Base-by-base conservation (phyloP, 2,888 invertebrate species). In the Napeogenes inachia region DNA sequence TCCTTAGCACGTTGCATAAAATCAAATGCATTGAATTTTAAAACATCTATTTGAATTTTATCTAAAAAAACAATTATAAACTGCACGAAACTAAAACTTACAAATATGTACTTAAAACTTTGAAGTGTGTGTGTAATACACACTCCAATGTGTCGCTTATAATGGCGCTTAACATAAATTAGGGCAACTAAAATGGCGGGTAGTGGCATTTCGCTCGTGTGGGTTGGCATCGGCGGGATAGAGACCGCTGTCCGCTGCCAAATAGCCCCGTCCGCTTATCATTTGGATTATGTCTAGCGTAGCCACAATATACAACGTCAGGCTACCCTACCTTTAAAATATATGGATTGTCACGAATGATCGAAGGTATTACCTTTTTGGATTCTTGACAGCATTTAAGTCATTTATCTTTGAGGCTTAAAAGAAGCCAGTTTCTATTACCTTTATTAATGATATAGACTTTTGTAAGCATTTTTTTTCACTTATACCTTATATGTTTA, bases 181-280 rank as follows among this genome's bases (percentile, higher is more conserved):
- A 83, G 79, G 78, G 71, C 75, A 77, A 80, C 79, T 84, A 80
- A 84, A 87, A 81, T 79, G 77, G 74, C 74, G 74, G 74, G 68
- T 73, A 75, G 74, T 73, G 76, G 77, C 73, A 77, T 75, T 70
- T 74, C 76, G 75, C 70, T 30, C 68, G 71, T 71, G 77, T 71
- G 77, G 81, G 80, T 82, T 87, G 89, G 88, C 88, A 86, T 80
- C 79, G 77, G 73, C 73, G 79, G 79, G 82, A 85, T 82, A 79
- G 80, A 82, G 79, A 67, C 76, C 71, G 76, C 71, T 70, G 69
- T 72, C 60, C 68, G 78, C 70, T 89, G 89, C 89, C 89, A 89
- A 89, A 89, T 89, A 82, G 84, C 84, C 83, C 76, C 72, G 80
- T 82, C 73, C 84, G 84, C 84, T 85, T 89, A 89, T 88, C 87